Evolutionary conservation across 2,797 vertebrate species (phyloP), one percentile per base, ranked within the genome.

Genomic region (Balearica regulorum): DNA sequence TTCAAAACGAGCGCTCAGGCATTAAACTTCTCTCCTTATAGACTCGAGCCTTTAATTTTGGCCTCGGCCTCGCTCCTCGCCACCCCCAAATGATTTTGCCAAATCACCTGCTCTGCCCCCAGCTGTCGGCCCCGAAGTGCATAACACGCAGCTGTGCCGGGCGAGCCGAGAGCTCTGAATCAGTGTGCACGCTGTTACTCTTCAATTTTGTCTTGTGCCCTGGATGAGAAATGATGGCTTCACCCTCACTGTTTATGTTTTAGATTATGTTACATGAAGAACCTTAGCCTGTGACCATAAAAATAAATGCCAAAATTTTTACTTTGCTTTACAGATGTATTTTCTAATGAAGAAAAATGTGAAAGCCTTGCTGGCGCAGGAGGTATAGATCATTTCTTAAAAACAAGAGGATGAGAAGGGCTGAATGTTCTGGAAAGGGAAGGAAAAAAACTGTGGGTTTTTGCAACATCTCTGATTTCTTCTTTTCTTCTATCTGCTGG

Each of bases 281-380:
- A 92, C 94, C 88, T 96, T 95, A 94, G 86, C 81, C 87, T 43
- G 91, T 93, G 83, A 96, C 96, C 90, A 79, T 93, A 96, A 97
- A 96, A 95, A 93, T 94, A 95, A 96, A 94, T 94, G 91, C 95
- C 92, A 91, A 95, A 97, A 96, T 94, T 92, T 91, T 90, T 86
- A 90, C 91, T 96, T 87, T 93, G 94, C 89, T 96, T 94, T 97
- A 96, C 94, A 97, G 97, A 97, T 95, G 96, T 57, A 95, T 93
- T 97, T 96, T 93, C 94, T 98, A 97, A 98, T 98, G 95, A 97
- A 97, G 95, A 97, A 97, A 98, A 97, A 98, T 96, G 86, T 90
- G 94, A 94, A 97, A 91, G 79, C 70, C 35, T 89, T 60, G 17
- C 85, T 89, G 87, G 91, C 95, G 94, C 16, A 5, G 4, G 79